Conservation (phyloP, 2,888 invertebrate genomes). For the Neoitamus cyanurus region DNA sequence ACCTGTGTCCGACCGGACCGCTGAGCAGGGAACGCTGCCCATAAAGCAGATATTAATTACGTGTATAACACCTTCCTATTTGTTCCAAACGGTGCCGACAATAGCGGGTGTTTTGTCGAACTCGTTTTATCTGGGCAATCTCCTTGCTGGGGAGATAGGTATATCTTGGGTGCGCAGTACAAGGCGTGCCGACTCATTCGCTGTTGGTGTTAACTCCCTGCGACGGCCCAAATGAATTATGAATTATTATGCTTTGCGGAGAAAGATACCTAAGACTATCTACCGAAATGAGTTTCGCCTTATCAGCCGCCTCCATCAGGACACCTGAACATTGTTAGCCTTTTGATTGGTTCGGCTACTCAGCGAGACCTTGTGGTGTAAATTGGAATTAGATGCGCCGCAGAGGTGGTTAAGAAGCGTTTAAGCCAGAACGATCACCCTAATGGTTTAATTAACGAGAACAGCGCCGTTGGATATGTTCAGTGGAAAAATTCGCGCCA, state of each 20-base stretch:
- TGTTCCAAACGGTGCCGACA: constrained; percentile 39
- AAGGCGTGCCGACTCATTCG: background rate
- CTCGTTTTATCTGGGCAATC: background rate
- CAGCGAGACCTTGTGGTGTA: background rate
- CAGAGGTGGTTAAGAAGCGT: background rate
- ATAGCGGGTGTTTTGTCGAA: constrained; percentile 42
- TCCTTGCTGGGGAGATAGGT: background rate
- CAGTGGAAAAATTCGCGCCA: background rate
- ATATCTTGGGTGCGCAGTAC: background rate
- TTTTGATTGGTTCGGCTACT: constrained; percentile 8
- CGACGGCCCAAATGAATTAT: constrained; percentile 29
- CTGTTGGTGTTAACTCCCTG: background rate
- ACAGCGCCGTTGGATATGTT: background rate
- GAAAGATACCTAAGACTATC: background rate
- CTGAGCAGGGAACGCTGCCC: background rate
- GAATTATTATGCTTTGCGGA: background rate
- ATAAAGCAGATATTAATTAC: constrained; percentile 41
- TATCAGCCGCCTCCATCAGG: constrained; percentile 14
- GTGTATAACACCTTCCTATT: constrained; percentile 40
- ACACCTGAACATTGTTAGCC: background rate
- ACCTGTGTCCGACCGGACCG: background rate
- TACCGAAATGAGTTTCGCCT: constrained; percentile 29
- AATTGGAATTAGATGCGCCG: background rate
- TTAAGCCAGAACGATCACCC: background rate
- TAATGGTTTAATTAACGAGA: constrained; percentile 5